Conservation (phyloP, 2,797 vertebrate genomes). For the Fratercula arctica region DNA sequence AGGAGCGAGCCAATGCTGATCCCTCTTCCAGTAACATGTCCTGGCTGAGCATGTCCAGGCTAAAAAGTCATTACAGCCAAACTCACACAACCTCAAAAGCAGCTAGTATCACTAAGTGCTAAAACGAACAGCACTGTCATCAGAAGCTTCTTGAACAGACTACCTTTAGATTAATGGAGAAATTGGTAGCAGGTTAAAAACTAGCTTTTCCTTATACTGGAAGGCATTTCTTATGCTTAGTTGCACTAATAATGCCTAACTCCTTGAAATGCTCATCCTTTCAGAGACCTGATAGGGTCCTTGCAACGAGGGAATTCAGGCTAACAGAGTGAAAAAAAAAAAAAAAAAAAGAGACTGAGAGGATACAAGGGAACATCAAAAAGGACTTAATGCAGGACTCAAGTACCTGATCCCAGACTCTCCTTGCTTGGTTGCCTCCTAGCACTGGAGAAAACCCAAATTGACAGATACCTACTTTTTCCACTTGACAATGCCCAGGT, state of each 20-base stretch:
- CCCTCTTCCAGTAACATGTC: neutral
- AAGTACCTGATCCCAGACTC: neutral
- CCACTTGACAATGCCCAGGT: neutral
- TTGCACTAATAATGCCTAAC: neutral
- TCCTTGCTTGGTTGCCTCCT: neutral
- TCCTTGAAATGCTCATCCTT: neutral
- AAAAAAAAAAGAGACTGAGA: neutral
- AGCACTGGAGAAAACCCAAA: neutral
- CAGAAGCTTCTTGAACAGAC: neutral
- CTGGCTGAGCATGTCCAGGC: slow-evolving; percentile 16
- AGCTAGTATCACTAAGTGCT: neutral
- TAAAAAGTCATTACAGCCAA: neutral
- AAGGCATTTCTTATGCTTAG: neutral
- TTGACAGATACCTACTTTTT: neutral
- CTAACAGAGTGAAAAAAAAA: neutral
- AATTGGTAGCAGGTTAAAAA: neutral
- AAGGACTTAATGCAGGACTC: neutral
- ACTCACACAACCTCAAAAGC: neutral
- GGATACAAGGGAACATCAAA: neutral
- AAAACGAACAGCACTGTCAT: neutral
- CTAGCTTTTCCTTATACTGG: neutral
- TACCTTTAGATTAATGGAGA: neutral
- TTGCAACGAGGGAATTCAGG: neutral
- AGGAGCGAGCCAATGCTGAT: neutral
- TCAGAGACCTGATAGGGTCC: neutral